These are phyloP conservation scores for Corythornis vintsioides DNA, from an alignment of 2,113 vertebrate genomes.

Conservation along the genomic window DNA sequence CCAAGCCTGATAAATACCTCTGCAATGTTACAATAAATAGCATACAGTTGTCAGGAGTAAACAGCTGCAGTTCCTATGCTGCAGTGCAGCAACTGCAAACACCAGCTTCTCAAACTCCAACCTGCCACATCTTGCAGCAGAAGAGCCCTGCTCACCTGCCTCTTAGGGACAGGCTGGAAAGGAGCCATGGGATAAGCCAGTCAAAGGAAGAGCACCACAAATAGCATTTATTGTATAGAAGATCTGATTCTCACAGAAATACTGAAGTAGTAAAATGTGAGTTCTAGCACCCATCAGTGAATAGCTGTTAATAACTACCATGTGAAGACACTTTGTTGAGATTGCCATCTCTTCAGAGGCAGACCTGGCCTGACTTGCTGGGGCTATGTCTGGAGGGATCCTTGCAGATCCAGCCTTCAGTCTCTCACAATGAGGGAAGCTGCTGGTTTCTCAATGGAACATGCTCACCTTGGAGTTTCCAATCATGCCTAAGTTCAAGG, in stretches of 20 bases:
- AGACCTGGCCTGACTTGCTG: neutral
- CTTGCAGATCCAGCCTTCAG: neutral
- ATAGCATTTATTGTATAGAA: neutral
- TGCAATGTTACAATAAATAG: slow-evolving; percentile 49
- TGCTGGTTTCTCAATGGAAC: slow-evolving; percentile 23
- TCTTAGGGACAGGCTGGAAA: neutral
- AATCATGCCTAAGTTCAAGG: neutral
- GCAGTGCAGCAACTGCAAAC: neutral
- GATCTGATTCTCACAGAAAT: neutral
- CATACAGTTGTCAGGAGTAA: slow-evolving; percentile 37
- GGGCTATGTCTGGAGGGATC: neutral
- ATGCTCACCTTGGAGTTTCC: neutral
- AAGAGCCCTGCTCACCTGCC: neutral
- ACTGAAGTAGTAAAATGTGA: slow-evolving; percentile 12
- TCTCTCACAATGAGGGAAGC: neutral
- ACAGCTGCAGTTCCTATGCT: neutral
- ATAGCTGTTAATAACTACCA: neutral
- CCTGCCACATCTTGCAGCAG: neutral
- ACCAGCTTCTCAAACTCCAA: neutral
- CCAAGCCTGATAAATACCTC: slow-evolving; percentile 40
- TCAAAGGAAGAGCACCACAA: neutral
- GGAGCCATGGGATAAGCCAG: neutral
- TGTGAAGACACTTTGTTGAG: neutral
- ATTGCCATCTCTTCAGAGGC: neutral
- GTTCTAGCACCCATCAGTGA: slow-evolving; percentile 51